Conservation (phyloP, 1,140 invertebrate species). For the Drosophila pachea region DNA sequence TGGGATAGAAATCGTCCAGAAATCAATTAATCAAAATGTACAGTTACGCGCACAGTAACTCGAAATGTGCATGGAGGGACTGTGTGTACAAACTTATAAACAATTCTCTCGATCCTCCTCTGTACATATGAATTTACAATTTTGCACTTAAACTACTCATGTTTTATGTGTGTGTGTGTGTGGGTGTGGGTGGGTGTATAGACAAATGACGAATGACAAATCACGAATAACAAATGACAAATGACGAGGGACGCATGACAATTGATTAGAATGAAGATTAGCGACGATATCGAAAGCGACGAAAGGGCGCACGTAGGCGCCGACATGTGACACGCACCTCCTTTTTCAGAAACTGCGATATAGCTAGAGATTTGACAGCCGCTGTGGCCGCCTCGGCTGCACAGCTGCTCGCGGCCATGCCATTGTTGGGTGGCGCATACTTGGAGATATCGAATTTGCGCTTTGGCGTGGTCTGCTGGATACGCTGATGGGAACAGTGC, state of each 20-base stretch:
- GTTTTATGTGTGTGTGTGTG: slow-evolving; percentile 18
- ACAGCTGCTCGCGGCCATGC: slow-evolving; percentile 65
- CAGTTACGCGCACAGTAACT: not conserved
- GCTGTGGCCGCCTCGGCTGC: slow-evolving; percentile 74
- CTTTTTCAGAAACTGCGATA: slow-evolving; percentile 76
- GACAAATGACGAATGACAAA: too few species aligned
- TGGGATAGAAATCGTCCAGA: not conserved
- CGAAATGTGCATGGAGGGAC: not conserved
- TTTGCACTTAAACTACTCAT: slow-evolving; percentile 38
- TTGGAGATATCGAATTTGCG: slow-evolving; percentile 72
- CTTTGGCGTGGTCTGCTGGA: slow-evolving; percentile 58
- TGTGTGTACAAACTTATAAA: slow-evolving; percentile 15
- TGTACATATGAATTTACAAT: slow-evolving; percentile 11
- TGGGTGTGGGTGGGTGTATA: too few species aligned
- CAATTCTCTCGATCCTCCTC: not conserved
- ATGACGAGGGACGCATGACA: too few species aligned
- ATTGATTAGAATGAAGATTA: slow-evolving; percentile 43
- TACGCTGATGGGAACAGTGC: slow-evolving; percentile 49
- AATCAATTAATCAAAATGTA: not conserved
- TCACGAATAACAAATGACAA: not conserved
- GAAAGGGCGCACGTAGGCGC: slow-evolving; percentile 72
- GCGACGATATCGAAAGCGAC: slow-evolving; percentile 75
- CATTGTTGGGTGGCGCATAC: slow-evolving; percentile 70
- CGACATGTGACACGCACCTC: slow-evolving; percentile 74
- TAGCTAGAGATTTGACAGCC: slow-evolving; percentile 70